phyloP scores from a whole-genome alignment of 2,113 vertebrate species.

The Willisornis vidua region DNA sequence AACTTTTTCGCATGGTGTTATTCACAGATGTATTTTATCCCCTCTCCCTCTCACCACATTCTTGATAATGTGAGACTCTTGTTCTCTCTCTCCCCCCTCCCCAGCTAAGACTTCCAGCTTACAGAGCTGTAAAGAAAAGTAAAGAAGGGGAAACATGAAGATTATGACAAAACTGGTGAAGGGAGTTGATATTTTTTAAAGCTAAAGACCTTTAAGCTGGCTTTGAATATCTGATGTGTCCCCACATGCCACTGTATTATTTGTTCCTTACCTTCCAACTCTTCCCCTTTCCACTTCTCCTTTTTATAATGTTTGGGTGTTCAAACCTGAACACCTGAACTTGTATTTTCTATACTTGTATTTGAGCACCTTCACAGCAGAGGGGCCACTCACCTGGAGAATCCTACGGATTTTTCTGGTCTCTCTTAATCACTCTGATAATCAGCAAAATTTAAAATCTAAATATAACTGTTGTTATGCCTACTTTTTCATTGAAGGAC shows the following conservation, averaged over 20 bases:
- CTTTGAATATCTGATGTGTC: not conserved
- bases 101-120: not conserved
- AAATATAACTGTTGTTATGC: not conserved
- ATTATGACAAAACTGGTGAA: not conserved
- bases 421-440: not conserved
- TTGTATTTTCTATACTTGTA: not conserved
- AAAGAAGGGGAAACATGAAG: not conserved
- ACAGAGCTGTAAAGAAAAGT: not conserved
- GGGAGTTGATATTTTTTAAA: not conserved
- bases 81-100: not conserved
- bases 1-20: not conserved
- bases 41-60: not conserved
- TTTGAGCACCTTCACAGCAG: not conserved
- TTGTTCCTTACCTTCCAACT: not conserved
- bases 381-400: not conserved
- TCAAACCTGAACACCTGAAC: not conserved
- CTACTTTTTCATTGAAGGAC: not conserved
- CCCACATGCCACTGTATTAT: not conserved
- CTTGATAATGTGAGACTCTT: not conserved
- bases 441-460: not conserved
- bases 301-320: not conserved
- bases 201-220: not conserved
- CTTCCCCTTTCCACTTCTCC: constrained; percentile 8
- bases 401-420: not conserved
- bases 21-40: not conserved